These are phyloP conservation scores for Bombus polaris DNA, from an alignment of 1,140 invertebrate species.

Conservation along the genomic window DNA sequence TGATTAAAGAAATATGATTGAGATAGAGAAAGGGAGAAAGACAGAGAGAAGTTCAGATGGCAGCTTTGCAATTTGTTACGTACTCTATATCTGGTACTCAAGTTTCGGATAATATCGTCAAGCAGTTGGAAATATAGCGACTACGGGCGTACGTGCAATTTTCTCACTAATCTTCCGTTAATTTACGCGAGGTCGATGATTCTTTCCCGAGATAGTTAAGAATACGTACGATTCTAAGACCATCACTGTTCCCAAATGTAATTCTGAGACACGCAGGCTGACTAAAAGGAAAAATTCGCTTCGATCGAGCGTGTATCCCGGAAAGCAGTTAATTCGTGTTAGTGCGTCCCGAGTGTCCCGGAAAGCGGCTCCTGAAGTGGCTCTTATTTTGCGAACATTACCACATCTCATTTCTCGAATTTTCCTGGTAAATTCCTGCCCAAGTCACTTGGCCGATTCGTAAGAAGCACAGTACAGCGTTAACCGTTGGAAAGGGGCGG, in stretches of 20 bases:
- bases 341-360: constrained; percentile 43
- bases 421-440: constrained; percentile 60
- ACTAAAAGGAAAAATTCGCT: constrained; percentile 3
- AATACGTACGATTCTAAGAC: not conserved
- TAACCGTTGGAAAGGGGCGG: constrained; percentile 24
- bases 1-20: constrained; percentile 6
- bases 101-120: not conserved
- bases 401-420: constrained; percentile 58
- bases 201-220: not conserved
- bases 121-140: not conserved
- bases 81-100: not conserved
- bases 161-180: not conserved
- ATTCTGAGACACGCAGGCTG: no score
- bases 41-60: not conserved
- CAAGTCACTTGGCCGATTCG: constrained; percentile 60
- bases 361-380: constrained; percentile 53
- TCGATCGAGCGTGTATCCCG: constrained; percentile 15
- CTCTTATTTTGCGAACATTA: constrained; percentile 62
- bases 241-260: no score
- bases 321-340: constrained; percentile 54
- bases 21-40: not conserved
- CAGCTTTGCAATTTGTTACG: not conserved
- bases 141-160: not conserved
- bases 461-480: constrained; percentile 50
- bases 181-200: not conserved